Conservation (phyloP, 2,113 vertebrate genomes). For the Rhegmatorhina hoffmannsi region DNA sequence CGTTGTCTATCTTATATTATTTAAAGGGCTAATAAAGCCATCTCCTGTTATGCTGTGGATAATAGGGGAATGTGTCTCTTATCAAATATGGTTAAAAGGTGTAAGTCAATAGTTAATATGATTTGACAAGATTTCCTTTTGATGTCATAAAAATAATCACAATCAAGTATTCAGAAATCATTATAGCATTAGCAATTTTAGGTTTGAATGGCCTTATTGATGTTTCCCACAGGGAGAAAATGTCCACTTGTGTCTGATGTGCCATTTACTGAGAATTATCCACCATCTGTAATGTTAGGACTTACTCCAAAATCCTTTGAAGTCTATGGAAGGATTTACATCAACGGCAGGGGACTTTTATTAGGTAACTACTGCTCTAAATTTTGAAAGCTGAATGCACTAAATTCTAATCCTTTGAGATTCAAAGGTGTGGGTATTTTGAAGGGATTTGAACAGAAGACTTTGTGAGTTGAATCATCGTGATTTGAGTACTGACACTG, state of each 20-base stretch:
- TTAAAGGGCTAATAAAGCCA: background rate
- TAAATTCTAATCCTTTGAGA: background rate
- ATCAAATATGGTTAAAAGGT: background rate
- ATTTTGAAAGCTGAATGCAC: background rate
- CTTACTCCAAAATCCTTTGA: slow-evolving; percentile 36
- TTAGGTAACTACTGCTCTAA: background rate
- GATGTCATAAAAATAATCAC: background rate
- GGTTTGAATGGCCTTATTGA: background rate
- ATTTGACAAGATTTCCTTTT: background rate
- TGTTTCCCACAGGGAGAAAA: background rate
- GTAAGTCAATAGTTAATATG: background rate
- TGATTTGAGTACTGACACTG: background rate
- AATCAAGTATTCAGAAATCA: background rate
- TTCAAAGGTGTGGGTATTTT: background rate
- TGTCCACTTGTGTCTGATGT: background rate
- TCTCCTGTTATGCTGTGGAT: background rate
- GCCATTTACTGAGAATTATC: slow-evolving; percentile 13
- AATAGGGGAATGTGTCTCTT: background rate
- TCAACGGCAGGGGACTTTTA: background rate
- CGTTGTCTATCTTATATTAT: background rate
- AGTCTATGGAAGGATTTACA: slow-evolving; percentile 1
- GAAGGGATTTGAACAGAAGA: background rate
- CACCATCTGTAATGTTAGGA: slow-evolving; percentile 8
- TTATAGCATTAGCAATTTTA: background rate
- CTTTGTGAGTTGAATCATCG: background rate